phyloP scores from a whole-genome alignment of 2,113 vertebrate genomes.

The Trinectes maculatus region DNA sequence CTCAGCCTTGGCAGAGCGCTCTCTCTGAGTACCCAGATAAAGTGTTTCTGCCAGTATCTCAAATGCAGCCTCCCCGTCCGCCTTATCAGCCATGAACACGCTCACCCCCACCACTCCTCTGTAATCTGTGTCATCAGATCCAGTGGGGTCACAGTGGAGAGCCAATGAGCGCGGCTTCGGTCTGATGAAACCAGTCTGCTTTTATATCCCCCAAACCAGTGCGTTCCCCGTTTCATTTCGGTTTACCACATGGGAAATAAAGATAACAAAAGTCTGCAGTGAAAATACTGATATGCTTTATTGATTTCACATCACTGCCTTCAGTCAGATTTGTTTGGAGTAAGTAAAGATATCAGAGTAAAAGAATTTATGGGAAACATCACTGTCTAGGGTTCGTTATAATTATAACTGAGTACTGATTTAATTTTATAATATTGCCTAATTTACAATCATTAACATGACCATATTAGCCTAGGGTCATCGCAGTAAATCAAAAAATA shows the following conservation, averaged over 20 bases:
- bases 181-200: constrained; percentile 61
- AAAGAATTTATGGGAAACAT: neutral
- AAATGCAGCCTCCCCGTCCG: constrained; percentile 38
- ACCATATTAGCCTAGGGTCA: neutral
- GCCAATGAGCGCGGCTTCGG: constrained; percentile 49
- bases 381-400: neutral
- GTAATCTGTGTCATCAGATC: constrained; percentile 78
- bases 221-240: constrained; percentile 44
- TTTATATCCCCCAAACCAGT: constrained; percentile 49
- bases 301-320: constrained; percentile 26
- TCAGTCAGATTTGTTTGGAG: neutral
- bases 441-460: neutral
- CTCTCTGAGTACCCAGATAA: constrained; percentile 56
- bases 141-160: constrained; percentile 71
- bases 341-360: neutral
- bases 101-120: constrained; percentile 60
- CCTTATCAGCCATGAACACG: constrained; percentile 79
- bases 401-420: neutral
- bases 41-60: constrained; percentile 61
- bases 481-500: constrained; percentile 5
- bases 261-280: constrained; percentile 22
- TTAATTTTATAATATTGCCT: neutral
- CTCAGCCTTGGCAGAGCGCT: constrained; percentile 48
- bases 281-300: constrained; percentile 39
- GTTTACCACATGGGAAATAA: constrained; percentile 32